phyloP scores from a whole-genome alignment of 2,888 invertebrate species.

The Hyposoter dolosus region DNA sequence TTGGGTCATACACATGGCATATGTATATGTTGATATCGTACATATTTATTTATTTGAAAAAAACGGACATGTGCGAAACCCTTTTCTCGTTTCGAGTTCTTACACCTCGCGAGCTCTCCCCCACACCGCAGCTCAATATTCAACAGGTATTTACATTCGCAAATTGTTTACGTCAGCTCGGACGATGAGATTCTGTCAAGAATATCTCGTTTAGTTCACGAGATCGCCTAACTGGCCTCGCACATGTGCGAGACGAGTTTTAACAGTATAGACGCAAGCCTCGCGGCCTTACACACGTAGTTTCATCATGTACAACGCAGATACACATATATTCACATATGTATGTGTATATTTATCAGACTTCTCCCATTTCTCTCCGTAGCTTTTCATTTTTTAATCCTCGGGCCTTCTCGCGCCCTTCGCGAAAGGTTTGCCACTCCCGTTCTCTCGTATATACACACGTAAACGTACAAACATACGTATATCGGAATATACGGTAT shows the following conservation, averaged over 20 bases:
- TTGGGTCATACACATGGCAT: slow-evolving; percentile 37
- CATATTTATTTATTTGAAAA: slow-evolving; percentile 18
- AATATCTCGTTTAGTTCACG: slow-evolving; percentile 76
- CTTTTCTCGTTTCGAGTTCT: slow-evolving; percentile 30
- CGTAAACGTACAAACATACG: slow-evolving; percentile 1
- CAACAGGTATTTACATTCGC: slow-evolving; percentile 84
- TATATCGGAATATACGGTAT: not conserved
- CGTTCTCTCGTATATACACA: slow-evolving; percentile 19
- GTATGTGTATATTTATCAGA: slow-evolving; percentile 30
- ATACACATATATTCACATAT: not conserved
- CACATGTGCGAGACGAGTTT: slow-evolving; percentile 27
- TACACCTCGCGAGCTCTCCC: slow-evolving; percentile 11
- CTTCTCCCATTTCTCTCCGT: slow-evolving; percentile 36
- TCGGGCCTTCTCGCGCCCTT: slow-evolving; percentile 61
- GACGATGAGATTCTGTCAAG: slow-evolving; percentile 82
- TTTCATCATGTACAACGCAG: slow-evolving; percentile 16
- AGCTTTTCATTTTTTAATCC: slow-evolving; percentile 47
- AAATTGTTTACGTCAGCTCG: slow-evolving; percentile 84
- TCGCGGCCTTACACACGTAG: slow-evolving; percentile 54
- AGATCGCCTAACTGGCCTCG: slow-evolving; percentile 66
- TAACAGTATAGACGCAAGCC: slow-evolving; percentile 51
- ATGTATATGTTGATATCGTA: slow-evolving; percentile 9
- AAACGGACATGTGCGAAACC: slow-evolving; percentile 41
- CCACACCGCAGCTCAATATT: slow-evolving; percentile 78
- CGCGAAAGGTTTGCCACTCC: slow-evolving; percentile 63